Conservation (phyloP, 2,888 invertebrate genomes). For the Acanthopleura granulata region DNA sequence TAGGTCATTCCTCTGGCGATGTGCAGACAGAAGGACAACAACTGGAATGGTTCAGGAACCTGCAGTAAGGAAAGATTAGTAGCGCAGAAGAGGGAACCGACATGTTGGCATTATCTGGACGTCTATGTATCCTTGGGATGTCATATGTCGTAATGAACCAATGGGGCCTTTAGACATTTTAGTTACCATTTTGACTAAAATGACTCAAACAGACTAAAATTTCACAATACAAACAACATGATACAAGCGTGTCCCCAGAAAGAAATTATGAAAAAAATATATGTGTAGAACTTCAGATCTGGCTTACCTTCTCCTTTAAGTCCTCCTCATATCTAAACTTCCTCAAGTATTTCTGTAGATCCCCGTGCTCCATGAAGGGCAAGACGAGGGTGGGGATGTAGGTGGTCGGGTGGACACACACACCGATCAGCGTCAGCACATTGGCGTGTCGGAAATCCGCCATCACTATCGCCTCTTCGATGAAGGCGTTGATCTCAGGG, state of each 20-base stretch:
- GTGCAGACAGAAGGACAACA: not conserved
- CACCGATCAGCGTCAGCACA: not conserved
- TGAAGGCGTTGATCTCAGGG: not conserved
- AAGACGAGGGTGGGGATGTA: not conserved
- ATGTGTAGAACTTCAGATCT: too few species aligned
- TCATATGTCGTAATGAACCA: too few species aligned
- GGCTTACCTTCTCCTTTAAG: not conserved
- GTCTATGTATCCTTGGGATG: too few species aligned
- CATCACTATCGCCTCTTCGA: not conserved
- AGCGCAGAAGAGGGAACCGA: too few species aligned
- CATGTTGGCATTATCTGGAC: too few species aligned
- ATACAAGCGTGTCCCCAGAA: too few species aligned
- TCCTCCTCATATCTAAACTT: not conserved
- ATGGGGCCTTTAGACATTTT: too few species aligned
- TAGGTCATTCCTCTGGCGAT: conserved; percentile 15
- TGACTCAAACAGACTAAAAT: too few species aligned
- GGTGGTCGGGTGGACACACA: not conserved
- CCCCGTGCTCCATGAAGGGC: not conserved
- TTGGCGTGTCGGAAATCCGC: conserved; percentile 3
- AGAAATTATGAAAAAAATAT: too few species aligned
- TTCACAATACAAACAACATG: too few species aligned
- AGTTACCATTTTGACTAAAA: too few species aligned
- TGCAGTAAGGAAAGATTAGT: not conserved
- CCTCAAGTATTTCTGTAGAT: conserved; percentile 1
- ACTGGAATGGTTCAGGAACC: not conserved